Conservation (phyloP, 2,113 vertebrate genomes). For the Turnix velox region DNA sequence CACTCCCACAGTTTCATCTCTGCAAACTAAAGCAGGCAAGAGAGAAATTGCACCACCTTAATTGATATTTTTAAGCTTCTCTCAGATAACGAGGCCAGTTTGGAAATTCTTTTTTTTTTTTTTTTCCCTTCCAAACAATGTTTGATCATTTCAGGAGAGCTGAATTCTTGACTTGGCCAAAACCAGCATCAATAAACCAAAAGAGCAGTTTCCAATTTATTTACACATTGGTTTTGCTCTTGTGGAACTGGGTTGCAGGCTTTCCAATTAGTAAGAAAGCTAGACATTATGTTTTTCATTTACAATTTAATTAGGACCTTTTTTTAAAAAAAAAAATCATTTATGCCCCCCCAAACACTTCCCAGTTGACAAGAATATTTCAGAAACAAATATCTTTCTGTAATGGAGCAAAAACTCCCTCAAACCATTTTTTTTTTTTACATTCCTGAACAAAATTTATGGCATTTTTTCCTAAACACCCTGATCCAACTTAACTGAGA, state of each 20-base stretch:
- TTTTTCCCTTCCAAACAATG: constrained; percentile 21
- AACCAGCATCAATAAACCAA: constrained; percentile 59
- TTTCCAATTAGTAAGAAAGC: constrained; percentile 58
- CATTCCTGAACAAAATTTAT: neutral
- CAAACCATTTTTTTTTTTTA: neutral
- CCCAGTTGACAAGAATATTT: neutral
- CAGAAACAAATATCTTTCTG: neutral
- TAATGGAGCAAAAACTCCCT: neutral
- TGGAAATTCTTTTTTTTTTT: constrained; percentile 61
- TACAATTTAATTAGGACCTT: neutral
- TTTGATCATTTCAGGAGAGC: constrained; percentile 65
- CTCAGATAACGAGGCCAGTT: constrained; percentile 79
- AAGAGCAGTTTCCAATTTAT: constrained; percentile 51
- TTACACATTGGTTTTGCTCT: constrained; percentile 31
- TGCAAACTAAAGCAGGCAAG: constrained; percentile 74
- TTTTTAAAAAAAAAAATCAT: neutral
- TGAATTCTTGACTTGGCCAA: constrained; percentile 68
- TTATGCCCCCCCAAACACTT: neutral
- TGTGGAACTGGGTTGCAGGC: neutral
- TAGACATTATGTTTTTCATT: neutral
- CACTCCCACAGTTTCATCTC: constrained; percentile 77
- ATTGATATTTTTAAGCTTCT: constrained; percentile 72
- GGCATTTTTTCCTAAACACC: neutral
- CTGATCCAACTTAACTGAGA: neutral
- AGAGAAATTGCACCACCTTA: constrained; percentile 81